Conservation (phyloP, 2,888 invertebrate genomes). For the Scelioninae gen. 1 region DNA sequence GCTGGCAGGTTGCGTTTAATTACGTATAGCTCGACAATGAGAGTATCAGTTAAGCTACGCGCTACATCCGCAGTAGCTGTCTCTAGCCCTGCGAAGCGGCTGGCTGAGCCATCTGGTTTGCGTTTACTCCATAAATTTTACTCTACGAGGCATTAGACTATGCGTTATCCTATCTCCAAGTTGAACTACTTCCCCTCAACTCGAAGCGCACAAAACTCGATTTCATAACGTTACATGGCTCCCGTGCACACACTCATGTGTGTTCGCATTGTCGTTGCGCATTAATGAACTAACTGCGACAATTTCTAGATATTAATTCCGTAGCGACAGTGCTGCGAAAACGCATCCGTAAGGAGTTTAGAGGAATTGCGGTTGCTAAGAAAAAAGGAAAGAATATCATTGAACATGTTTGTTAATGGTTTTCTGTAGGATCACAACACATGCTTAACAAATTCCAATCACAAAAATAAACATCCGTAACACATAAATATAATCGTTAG, state of each 20-base stretch:
- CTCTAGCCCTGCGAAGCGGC: conserved; percentile 61
- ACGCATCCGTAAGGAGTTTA: conserved; percentile 42
- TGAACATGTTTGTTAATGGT: too few relatives aligned
- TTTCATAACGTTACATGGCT: conserved; percentile 31
- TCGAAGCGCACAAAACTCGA: conserved; percentile 20
- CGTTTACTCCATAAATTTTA: conserved; percentile 73
- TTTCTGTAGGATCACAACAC: too few relatives aligned
- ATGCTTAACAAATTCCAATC: too few relatives aligned
- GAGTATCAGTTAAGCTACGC: conserved; percentile 69
- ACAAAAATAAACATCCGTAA: too few relatives aligned
- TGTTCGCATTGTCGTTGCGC: conserved; percentile 67
- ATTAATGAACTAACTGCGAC: conserved; percentile 71
- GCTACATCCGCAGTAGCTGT: conserved; percentile 66
- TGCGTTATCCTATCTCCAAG: too few relatives aligned
- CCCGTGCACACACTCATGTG: conserved; percentile 34
- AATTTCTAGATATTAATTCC: conserved; percentile 67
- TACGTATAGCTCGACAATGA: conserved; percentile 69
- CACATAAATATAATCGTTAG: too few relatives aligned
- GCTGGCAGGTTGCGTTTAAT: conserved; percentile 63
- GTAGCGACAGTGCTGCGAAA: conserved; percentile 37
- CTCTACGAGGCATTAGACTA: conserved; percentile 71
- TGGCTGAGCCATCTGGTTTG: conserved; percentile 72
- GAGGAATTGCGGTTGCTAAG: conserved; percentile 44
- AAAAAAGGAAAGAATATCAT: too few relatives aligned
- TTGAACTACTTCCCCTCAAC: too few relatives aligned